These are phyloP conservation scores for Hipposideros armiger DNA, from an alignment of 2,113 vertebrate genomes.

Conservation along the genomic window DNA sequence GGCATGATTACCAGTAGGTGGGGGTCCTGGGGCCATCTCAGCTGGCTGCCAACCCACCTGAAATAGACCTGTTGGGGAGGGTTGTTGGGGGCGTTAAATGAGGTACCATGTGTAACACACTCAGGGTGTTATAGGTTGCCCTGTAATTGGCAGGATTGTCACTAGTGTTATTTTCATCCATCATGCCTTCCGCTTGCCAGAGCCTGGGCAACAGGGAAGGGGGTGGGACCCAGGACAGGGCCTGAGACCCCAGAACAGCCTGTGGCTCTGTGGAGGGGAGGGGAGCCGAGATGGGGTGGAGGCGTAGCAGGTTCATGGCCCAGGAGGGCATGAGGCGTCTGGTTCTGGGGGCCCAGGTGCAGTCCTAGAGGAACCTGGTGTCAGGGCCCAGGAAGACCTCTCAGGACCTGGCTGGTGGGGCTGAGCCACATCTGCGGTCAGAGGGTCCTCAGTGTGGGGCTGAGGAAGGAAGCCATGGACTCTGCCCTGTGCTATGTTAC, in stretches of 20 bases:
- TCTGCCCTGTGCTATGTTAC: background rate
- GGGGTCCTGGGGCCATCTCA: no score
- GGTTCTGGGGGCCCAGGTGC: background rate
- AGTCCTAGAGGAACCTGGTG: background rate
- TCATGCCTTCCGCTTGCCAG: background rate
- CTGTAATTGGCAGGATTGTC: background rate
- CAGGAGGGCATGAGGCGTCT: background rate
- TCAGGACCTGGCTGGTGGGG: background rate
- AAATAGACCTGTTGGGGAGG: background rate
- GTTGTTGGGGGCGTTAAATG: background rate
- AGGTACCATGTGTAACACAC: rapidly evolving
- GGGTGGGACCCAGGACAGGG: background rate
- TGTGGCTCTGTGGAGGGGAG: background rate
- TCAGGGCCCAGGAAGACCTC: background rate
- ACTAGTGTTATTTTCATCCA: background rate
- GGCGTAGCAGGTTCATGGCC: background rate
- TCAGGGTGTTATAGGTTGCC: background rate
- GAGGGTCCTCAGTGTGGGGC: background rate
- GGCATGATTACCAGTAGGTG: background rate
- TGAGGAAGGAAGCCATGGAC: background rate
- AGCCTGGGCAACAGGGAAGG: background rate
- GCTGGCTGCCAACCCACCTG: background rate
- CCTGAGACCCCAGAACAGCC: background rate
- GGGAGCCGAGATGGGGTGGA: background rate
- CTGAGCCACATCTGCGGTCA: background rate